Base-by-base conservation (phyloP, 2,113 vertebrate genomes). In the Tetrao urogallus region DNA sequence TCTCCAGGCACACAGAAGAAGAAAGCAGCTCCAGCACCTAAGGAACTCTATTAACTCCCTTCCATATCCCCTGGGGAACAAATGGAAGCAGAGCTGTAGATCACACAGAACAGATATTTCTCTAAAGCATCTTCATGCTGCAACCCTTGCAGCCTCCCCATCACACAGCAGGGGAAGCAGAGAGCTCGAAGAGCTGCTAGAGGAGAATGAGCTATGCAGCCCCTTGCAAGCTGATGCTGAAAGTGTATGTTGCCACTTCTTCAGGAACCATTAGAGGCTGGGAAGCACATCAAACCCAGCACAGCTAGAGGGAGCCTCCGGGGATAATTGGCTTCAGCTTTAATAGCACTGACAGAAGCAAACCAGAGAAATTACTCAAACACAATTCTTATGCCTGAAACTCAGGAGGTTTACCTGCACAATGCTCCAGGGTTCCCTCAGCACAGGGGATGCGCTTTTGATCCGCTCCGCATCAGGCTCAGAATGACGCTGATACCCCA, bases 91-190 rank as follows among this genome's bases (percentile, higher is more conserved):
- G 70, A 84, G 5, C 36, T n/a, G 8, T n/a, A 71, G 34, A 57
- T 20, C 21, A 75, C 75, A 78, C 40, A 6, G 2, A 32, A 58
- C 15, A n/a, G 25, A 21, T 8, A 25, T 19, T 60, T 18, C 79
- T 18, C 34, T 4, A 1, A 58, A 70, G n/a, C 66, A 63, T 43
- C 74, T 38, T 28, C 32, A 6, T 0, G 20, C 54, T 60, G n/a
- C 56, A 43, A 28, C 54, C 64, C 32, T 36, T 32, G 67, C 56
- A 56, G 21, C 65, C 42, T 90, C 69, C 45, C 25, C 18, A 2
- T 13, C 54, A 40, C 36, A 38, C 0, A 0, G 34, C 61, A 3
- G 1, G 43, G 83, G 30, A 50, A 65, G 56, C 0, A 6, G 32
- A 38, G 50, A 72, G 8, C 1, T 2, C 3, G 20, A 50, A 20